phyloP scores from a whole-genome alignment of 2,888 invertebrate species.

The Tachina lurida region DNA sequence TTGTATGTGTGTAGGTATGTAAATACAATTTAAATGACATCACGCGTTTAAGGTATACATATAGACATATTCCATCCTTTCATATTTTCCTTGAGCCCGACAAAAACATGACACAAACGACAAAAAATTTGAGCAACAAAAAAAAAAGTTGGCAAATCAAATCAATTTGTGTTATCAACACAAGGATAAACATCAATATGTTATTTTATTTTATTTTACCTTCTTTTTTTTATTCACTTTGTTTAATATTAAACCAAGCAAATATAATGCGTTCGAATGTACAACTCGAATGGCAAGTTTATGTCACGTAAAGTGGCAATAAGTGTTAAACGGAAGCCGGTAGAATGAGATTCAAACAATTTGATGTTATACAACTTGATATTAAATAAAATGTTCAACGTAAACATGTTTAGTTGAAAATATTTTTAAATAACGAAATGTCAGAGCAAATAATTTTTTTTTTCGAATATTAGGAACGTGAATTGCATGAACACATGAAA shows the following conservation, averaged over 20 bases:
- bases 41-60: conserved; percentile 57
- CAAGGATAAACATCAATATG: conserved; percentile 70
- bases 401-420: conserved; percentile 63
- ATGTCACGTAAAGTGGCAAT: conserved; percentile 71
- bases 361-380: conserved; percentile 63
- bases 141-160: conserved; percentile 69
- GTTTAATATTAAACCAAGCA: conserved; percentile 62
- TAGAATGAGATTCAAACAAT: conserved; percentile 60
- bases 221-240: conserved; percentile 16
- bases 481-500: not conserved
- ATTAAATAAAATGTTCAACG: conserved; percentile 68
- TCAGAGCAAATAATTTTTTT: conserved; percentile 16
- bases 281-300: conserved; percentile 55
- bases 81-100: conserved; percentile 38
- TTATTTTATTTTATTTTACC: conserved; percentile 53
- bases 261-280: conserved; percentile 44
- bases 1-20: not conserved
- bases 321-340: conserved; percentile 67
- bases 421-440: conserved; percentile 65
- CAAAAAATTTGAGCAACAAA: conserved; percentile 46
- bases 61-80: conserved; percentile 29
- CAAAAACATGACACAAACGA: conserved; percentile 52
- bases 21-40: conserved; percentile 64
- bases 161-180: conserved; percentile 72
- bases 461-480: conserved; percentile 45